Conservation (phyloP, 2,888 invertebrate genomes). For the Andrena flavipes region DNA sequence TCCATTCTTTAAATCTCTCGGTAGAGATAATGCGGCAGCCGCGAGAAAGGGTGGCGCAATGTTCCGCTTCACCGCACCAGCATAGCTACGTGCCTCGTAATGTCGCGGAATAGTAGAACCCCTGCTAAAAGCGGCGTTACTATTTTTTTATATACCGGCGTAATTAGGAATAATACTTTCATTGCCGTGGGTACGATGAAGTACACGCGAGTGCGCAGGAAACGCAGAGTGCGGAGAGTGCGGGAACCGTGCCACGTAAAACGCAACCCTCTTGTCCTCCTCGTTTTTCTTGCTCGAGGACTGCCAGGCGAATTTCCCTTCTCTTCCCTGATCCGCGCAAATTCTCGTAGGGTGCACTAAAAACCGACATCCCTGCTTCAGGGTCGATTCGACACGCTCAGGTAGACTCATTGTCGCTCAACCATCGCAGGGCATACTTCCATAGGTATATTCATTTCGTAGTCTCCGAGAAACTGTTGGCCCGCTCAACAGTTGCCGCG, state of each 20-base stretch:
- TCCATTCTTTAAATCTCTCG: background rate
- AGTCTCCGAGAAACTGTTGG: too few species aligned
- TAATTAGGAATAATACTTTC: slow-evolving; percentile 69
- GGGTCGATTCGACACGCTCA: too few species aligned
- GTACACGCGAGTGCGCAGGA: slow-evolving; percentile 9
- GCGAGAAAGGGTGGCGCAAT: background rate
- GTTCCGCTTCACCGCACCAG: background rate
- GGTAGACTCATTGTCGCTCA: too few species aligned
- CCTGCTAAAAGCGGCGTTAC: slow-evolving; percentile 46
- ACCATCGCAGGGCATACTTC: too few species aligned
- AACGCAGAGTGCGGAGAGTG: background rate
- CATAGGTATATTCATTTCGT: too few species aligned
- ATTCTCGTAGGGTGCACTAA: slow-evolving; percentile 3
- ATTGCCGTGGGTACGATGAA: slow-evolving; percentile 40
- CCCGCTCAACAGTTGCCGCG: too few species aligned
- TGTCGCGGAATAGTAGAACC: slow-evolving; percentile 24
- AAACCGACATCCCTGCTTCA: background rate
- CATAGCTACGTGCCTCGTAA: background rate
- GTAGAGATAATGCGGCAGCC: too few species aligned
- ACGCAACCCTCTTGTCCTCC: slow-evolving; percentile 37
- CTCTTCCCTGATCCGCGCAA: slow-evolving; percentile 6
- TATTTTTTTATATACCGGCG: slow-evolving; percentile 56
- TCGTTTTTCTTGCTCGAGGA: slow-evolving; percentile 43
- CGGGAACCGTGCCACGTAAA: slow-evolving; percentile 22
- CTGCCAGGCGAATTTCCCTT: background rate